Evolutionary conservation across 2,888 invertebrate genomes (phyloP), one percentile per base, ranked within the genome.

Genomic region (Trissolcus japonicus): DNA sequence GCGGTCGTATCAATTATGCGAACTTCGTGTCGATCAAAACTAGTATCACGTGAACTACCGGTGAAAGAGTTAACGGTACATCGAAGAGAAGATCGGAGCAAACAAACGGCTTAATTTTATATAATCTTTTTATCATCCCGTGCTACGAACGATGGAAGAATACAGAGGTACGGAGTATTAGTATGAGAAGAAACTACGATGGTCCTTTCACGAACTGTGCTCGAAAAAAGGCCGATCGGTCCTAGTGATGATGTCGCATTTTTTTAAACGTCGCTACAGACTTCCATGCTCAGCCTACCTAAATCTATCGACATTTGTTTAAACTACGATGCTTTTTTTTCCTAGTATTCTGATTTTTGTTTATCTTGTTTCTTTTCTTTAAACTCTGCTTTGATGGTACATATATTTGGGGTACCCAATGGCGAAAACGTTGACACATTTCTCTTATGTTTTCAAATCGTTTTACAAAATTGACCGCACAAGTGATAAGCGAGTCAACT

Each of bases 1-100:
- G 35, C 57, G 59, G 63, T 74, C 77, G 80, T 78, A 68, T 69
- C 75, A 65, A 76, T 79, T 75, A 80, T 79, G 82, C 75, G 79
- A 80, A 73, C 71, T 76, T 75, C 65, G 73, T 78, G 67, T 74
- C 78, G 73, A 63, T 66, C 6, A 35, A 35, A 35, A 63, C 63
- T 68, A 77, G 59, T 63, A 73, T 73, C 73, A 73, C 68, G 77
- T 73, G 54, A 68, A 63, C 72, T 77, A 67, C 41, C 35, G 41
- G 65, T 62, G 78, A 56, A 48, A 57, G 35, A 35, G 65, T 60
- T 65, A 77, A 73, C 68, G 74, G 55, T 74, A 78, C 69, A 74
- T 69, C 73, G 69, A 78, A 74, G 68, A 71, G 65, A 69, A 63
- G 72, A 59, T 63, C 68, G 71, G 72, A 68, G 62, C 61, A 74